Evolutionary conservation across 2,113 vertebrate genomes (phyloP).

Genomic region (Clarias gariepinus): DNA sequence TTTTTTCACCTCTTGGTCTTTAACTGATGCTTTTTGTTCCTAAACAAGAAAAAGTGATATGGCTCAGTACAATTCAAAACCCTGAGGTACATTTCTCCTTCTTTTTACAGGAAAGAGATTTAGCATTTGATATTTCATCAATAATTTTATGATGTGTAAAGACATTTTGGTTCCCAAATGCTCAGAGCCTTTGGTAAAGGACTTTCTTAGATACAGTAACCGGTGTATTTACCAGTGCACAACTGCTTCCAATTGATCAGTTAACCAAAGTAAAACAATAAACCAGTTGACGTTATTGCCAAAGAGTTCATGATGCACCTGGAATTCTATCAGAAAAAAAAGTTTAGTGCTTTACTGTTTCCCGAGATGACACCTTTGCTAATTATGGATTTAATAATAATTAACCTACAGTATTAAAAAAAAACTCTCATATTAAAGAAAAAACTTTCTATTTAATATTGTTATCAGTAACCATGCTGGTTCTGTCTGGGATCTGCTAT

Average conservation of each 20-base stretch:
- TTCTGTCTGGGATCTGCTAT: not conserved
- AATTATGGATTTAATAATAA: not conserved
- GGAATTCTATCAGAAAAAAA: not conserved
- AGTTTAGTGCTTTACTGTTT: not conserved
- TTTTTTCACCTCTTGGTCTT: conserved; percentile 54
- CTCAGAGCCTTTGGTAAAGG: not conserved
- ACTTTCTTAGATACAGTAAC: not conserved
- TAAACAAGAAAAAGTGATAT: conserved; percentile 41
- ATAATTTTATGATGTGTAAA: not conserved
- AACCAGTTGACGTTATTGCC: not conserved
- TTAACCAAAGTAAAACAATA: not conserved
- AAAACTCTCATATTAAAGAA: not conserved
- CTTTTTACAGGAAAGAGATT: not conserved
- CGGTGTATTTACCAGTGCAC: not conserved
- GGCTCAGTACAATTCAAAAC: not conserved
- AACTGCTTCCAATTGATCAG: conserved; percentile 5
- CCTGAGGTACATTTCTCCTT: not conserved
- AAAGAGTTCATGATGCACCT: not conserved
- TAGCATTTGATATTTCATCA: not conserved
- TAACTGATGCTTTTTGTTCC: conserved; percentile 66
- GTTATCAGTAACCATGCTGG: not conserved
- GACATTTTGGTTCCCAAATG: not conserved
- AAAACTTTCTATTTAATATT: not conserved
- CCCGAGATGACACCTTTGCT: not conserved
- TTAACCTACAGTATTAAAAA: not conserved